Evolutionary conservation across 2,888 invertebrate genomes (phyloP).

Genomic region (Malachius bipustulatus): DNA sequence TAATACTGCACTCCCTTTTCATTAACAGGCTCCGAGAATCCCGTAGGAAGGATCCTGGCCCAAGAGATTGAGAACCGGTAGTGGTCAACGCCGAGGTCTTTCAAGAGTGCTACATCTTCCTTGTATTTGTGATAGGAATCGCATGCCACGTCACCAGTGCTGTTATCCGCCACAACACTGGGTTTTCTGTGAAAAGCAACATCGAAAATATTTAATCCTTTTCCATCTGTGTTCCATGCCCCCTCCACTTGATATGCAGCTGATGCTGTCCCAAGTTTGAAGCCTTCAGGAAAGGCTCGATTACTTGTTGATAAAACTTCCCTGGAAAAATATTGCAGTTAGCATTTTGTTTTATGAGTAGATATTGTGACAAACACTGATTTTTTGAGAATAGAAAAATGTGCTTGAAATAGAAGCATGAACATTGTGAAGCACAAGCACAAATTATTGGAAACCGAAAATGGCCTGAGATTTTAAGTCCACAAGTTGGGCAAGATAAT

Average conservation of each 20-base stretch:
- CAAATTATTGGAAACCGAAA: too few relatives aligned
- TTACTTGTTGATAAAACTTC: too few relatives aligned
- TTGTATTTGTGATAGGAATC: conserved; percentile 57
- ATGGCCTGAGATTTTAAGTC: too few relatives aligned
- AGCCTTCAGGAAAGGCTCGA: conserved; percentile 47
- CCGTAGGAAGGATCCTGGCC: conserved; percentile 62
- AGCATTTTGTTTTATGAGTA: too few relatives aligned
- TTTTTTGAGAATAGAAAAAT: too few relatives aligned
- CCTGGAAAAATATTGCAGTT: too few relatives aligned
- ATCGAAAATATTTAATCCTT: conserved; percentile 53
- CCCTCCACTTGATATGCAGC: conserved; percentile 52
- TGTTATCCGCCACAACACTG: conserved; percentile 42
- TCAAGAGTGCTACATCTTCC: conserved; percentile 51
- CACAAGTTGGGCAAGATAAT: too few relatives aligned
- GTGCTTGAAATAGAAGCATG: too few relatives aligned
- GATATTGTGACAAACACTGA: too few relatives aligned
- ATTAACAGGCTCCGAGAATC: conserved; percentile 53
- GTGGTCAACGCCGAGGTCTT: conserved; percentile 49
- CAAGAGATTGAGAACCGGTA: conserved; percentile 68
- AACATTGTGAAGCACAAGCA: too few relatives aligned
- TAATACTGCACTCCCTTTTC: conserved; percentile 64
- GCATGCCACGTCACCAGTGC: conserved; percentile 54
- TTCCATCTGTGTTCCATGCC: conserved; percentile 37
- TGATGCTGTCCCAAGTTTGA: conserved; percentile 49
- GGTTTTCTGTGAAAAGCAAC: conserved; percentile 39